Evolutionary conservation across 1,140 invertebrate genomes (phyloP), one percentile per base, ranked within the genome.

Genomic region (Temnothorax curvispinosus): DNA sequence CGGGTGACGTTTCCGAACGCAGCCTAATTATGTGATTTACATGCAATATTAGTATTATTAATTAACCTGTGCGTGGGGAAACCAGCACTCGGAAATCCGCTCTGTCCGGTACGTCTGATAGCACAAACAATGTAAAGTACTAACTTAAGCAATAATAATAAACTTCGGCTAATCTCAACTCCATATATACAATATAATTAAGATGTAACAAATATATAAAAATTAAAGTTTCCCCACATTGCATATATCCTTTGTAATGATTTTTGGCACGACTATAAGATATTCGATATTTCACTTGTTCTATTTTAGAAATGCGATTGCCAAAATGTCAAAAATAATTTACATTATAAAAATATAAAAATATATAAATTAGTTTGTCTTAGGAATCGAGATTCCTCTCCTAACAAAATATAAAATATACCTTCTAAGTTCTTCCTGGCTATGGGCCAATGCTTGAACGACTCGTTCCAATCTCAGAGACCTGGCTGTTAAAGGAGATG

Each of bases 381-480:
- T 54, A 9, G 1, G 52, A 54, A 54, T 54, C 4, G 18, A 54
- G 0, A 35, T 47, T n/a, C 47, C 6, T 5, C 6, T 69, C 6
- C 5, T 8, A 62, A 52, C 4, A 74, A 69, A 76, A 86, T 56
- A 5, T 2, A 60, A 87, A 21, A 32, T 56, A n/a, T 96, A 97
- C 96, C 97, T 97, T 92, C 98, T 95, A 21, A 98, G 95, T 91
- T 99, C 97, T 94, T 99, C 98, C 92, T 98, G 97, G 96, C 98
- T 98, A 77, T 98, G 98, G 58, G 98, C 98, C 60, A 98, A 95
- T 11, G 98, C 98, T 92, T 98, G 97, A 86, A 98, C 98, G 41
- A 98, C 98, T 84, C 98, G 95, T 95, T 99, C 98, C 54, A 99
- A 96, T 50, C 98, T 96, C 87, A 99, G 96, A 35, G 98, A 98